Conservation (phyloP, 2,113 vertebrate genomes). For the Otolemur garnettii region DNA sequence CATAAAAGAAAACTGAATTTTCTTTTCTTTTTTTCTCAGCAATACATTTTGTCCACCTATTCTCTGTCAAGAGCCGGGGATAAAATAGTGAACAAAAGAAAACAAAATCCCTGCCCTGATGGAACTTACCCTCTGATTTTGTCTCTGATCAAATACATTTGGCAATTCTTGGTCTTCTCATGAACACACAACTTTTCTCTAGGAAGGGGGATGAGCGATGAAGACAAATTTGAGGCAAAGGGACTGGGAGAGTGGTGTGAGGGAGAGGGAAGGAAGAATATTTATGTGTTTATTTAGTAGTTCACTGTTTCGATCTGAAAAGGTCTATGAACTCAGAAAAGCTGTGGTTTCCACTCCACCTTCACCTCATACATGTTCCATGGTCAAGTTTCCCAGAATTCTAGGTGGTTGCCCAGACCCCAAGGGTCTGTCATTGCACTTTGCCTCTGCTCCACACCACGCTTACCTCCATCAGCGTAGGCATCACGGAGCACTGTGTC, state of each 20-base stretch:
- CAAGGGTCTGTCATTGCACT: neutral
- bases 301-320: neutral
- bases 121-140: neutral
- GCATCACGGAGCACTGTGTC: neutral
- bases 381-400: neutral
- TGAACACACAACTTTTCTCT: neutral
- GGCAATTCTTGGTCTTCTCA: neutral
- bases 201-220: neutral
- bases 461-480: neutral
- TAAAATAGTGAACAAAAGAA: neutral
- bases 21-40: neutral
- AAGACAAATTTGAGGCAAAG: neutral
- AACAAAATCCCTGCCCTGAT: neutral
- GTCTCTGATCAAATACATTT: neutral
- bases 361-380: neutral
- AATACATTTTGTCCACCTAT: neutral
- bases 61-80: neutral
- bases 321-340: neutral
- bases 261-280: neutral
- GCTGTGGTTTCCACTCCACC: neutral
- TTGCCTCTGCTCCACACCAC: neutral
- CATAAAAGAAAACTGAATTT: neutral
- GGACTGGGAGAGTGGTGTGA: rapidly evolving
- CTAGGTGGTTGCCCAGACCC: neutral
- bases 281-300: too few species aligned